A percentile compares a stretch with the other conserved stretches of the same genome.
Conservation (phyloP, 2,888 invertebrate species). For the Megaustenia siamemsis region DNA sequence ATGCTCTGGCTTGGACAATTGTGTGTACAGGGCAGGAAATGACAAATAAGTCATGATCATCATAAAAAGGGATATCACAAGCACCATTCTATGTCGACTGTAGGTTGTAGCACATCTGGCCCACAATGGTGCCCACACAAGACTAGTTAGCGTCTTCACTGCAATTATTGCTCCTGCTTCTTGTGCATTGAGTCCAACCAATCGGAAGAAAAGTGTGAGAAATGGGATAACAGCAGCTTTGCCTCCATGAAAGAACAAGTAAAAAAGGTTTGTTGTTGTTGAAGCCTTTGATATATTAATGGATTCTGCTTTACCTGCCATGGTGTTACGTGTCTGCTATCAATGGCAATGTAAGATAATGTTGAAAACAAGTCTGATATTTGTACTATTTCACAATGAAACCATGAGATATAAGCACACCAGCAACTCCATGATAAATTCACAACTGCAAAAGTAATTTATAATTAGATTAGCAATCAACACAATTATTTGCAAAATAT, state of each 20-base stretch:
- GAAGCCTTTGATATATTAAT: constrained; percentile 71
- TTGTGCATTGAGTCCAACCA: constrained; percentile 72
- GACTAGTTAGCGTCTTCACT: constrained; percentile 69
- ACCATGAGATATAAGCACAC: neutral
- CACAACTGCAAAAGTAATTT: neutral
- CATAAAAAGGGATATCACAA: constrained; percentile 73
- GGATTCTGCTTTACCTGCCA: constrained; percentile 53
- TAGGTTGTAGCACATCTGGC: constrained; percentile 72
- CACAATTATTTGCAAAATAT: neutral
- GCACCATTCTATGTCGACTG: constrained; percentile 69
- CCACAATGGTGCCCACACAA: constrained; percentile 75
- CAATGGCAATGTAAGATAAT: neutral
- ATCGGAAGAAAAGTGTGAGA: constrained; percentile 73
- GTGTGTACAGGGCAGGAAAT: constrained; percentile 66
- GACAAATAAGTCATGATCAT: constrained; percentile 71
- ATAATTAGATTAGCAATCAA: neutral
- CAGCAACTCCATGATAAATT: neutral
- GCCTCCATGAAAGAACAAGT: constrained; percentile 71
- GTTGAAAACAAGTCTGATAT: neutral
- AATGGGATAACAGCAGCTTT: constrained; percentile 76
- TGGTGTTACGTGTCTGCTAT: neutral
- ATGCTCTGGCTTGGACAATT: constrained; percentile 48
- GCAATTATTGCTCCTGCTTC: constrained; percentile 74
- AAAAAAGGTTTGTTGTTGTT: constrained; percentile 71
- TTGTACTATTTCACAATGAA: neutral